Base-by-base conservation (phyloP, 2,888 invertebrate genomes). In the Lordiphosa andalusiaca region DNA sequence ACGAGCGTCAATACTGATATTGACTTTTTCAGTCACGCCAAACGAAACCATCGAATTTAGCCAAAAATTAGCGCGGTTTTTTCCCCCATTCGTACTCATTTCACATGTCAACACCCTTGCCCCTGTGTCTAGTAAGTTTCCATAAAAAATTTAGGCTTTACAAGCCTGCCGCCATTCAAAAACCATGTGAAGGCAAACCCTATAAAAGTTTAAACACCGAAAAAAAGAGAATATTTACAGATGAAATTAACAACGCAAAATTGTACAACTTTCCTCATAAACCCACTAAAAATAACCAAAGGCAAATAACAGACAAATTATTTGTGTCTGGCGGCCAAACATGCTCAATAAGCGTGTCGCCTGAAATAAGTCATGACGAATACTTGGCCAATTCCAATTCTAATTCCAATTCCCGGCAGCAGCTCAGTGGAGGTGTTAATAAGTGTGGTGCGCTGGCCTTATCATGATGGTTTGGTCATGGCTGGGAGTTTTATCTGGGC, bases 331-430 rank as follows among this genome's bases (percentile, higher is more conserved):
- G 56, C 41, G 47, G 47, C 6, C 53, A 39, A 23, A 54, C 61
- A 64, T 48, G 71, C 41, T 64, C 52, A 67, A 59, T 65, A 71
- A 75, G 76, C 73, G 76, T 73, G 74, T 73, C 73, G 6, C 55
- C 64, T 60, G 53, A 39, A 47, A 58, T 81, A 81, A 77, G 51
- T 74, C 81, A 76, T 53, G 36, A 21, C 25, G 19, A 38, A 36
- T 44, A 62, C 56, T 5, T 10, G 33, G 10, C 30, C 33, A 12
- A 42, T 21, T 41, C 25, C 33, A 16, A 16, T 16, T 41, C 25
- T 16, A 16, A 16, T 16, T 16, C 16, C 16, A 33, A 44, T 33
- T 12, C 16, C 19, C 10, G 23, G 21, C 25, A 13, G 35, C n/a
- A n/a, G 13, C 16, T 12, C 12, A 12, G 39, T 30, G 37, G 23